Conservation (phyloP, 2,797 vertebrate species). For the Cryptoblepharus egeriae region DNA sequence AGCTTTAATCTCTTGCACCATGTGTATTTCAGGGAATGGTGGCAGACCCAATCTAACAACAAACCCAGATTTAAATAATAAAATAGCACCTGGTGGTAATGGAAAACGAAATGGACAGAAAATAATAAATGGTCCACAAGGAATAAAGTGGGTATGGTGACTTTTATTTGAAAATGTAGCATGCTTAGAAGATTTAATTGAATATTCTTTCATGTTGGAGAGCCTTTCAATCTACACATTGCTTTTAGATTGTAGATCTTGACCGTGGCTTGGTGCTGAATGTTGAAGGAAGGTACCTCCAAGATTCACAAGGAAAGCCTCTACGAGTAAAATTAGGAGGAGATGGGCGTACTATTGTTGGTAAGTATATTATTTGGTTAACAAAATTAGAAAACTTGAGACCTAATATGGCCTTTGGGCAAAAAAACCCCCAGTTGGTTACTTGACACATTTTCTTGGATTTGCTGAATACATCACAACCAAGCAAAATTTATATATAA, state of each 20-base stretch:
- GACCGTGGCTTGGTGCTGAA: constrained; percentile 92
- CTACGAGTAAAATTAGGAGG: constrained; percentile 93
- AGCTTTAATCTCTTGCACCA: constrained; percentile 24
- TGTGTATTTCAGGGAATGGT: constrained; percentile 83
- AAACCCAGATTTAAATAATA: constrained; percentile 77
- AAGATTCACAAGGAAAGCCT: constrained; percentile 93
- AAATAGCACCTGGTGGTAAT: constrained; percentile 77
- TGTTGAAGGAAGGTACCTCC: constrained; percentile 90
- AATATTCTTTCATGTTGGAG: constrained; percentile 20
- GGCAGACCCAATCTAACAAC: constrained; percentile 86
- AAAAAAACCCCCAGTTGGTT: background rate
- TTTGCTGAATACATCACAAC: no score
- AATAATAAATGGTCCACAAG: constrained; percentile 93
- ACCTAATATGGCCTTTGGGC: background rate
- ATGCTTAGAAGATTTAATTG: constrained; percentile 44
- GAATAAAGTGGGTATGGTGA: constrained; percentile 94
- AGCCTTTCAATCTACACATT: constrained; percentile 52
- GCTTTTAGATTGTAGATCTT: constrained; percentile 90
- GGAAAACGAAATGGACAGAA: constrained; percentile 85
- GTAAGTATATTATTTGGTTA: constrained; percentile 76
- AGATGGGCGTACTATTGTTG: constrained; percentile 94
- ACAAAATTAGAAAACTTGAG: background rate
- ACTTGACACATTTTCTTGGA: background rate
- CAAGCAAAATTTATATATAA: no score
- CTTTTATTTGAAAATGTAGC: constrained; percentile 68